These are phyloP conservation scores for Morus bassanus DNA, from an alignment of 2,797 vertebrate species.

Conservation along the genomic window DNA sequence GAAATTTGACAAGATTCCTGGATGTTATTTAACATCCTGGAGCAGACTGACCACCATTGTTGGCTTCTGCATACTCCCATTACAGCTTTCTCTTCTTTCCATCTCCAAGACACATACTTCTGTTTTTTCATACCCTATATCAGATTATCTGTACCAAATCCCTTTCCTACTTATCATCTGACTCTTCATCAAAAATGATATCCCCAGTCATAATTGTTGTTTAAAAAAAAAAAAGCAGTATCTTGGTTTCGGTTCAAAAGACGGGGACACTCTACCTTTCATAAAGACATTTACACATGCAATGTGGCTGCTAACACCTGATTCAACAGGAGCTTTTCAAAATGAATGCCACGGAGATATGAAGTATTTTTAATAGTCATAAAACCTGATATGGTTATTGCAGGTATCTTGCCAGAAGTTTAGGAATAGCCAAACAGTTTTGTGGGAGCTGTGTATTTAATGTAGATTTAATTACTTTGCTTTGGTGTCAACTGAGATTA, in stretches of 20 bases:
- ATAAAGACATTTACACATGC: not conserved
- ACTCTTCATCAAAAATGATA: not conserved
- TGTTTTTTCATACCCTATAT: not conserved
- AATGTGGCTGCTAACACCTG: not conserved
- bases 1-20: not conserved
- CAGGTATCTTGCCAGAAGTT: not conserved
- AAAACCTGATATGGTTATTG: not conserved
- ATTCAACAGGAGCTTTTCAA: not conserved
- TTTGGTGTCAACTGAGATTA: not conserved
- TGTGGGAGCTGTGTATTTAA: not conserved
- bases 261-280: not conserved
- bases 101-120: not conserved
- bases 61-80: not conserved
- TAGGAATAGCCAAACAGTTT: not conserved
- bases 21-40: not conserved
- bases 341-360: not conserved
- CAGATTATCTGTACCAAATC: not conserved
- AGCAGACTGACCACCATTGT: not conserved
- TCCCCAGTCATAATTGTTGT: accelerated
- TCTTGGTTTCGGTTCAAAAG: not conserved
- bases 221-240: not conserved
- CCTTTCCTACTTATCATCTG: not conserved
- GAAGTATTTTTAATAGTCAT: not conserved
- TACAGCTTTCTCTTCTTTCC: not conserved
- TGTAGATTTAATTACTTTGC: not conserved